Conservation (phyloP, 2,888 invertebrate genomes). For the Clanis bilineata region DNA sequence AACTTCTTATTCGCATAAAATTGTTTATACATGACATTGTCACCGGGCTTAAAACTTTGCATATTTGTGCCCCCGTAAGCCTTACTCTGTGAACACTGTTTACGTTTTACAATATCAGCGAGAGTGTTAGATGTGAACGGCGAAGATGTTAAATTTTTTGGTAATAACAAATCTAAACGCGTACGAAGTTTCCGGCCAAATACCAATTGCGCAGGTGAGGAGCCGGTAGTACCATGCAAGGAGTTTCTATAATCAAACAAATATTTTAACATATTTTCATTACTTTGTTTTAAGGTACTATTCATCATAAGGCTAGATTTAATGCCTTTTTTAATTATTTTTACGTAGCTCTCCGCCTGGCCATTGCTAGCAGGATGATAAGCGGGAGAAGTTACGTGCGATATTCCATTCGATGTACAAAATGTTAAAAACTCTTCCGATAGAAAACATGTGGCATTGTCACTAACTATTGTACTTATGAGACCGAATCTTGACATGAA, state of each 20-base stretch:
- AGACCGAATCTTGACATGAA: not conserved
- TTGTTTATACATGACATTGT: not conserved
- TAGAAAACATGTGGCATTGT: not conserved
- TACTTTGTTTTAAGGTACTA: not conserved
- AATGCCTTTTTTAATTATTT: conserved; percentile 6
- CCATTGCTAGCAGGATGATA: conserved; percentile 4
- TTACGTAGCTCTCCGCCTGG: too few relatives aligned
- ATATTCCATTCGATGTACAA: conserved; percentile 3
- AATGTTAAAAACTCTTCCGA: not conserved
- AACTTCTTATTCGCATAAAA: not conserved
- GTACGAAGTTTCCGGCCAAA: conserved; percentile 13
- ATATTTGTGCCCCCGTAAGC: not conserved
- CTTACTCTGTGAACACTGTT: not conserved
- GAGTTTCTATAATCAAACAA: conserved; percentile 19
- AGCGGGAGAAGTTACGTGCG: conserved; percentile 14
- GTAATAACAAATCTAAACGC: conserved; percentile 8
- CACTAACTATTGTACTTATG: not conserved
- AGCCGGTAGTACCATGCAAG: conserved; percentile 13
- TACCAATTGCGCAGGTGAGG: conserved; percentile 12
- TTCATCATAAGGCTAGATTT: not conserved
- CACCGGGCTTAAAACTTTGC: not conserved
- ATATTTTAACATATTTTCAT: not conserved
- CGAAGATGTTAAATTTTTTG: not conserved
- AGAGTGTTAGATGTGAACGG: not conserved
- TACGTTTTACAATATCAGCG: not conserved